Conservation (phyloP, 2,797 vertebrate genomes). For the Argentina silus region DNA sequence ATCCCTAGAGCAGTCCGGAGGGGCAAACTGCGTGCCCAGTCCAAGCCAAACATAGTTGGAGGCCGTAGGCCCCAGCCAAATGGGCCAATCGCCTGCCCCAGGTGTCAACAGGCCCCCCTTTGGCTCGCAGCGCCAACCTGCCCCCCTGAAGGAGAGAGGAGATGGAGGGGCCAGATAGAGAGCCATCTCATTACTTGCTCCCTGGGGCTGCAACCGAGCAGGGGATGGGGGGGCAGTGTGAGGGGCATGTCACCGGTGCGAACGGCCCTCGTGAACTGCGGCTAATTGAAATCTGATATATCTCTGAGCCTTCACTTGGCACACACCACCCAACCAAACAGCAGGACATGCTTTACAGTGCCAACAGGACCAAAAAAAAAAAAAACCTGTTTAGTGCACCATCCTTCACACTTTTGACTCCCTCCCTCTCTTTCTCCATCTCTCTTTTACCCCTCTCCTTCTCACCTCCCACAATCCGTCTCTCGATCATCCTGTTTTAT, state of each 20-base stretch:
- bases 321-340: conserved; percentile 59
- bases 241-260: conserved; percentile 63
- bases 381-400: conserved; percentile 38
- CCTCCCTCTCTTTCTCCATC: conserved; percentile 47
- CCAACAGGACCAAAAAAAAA: conserved; percentile 45
- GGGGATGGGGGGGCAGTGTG: conserved; percentile 48
- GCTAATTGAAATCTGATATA: conserved; percentile 79
- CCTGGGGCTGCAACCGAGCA: conserved; percentile 73
- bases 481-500: background rate
- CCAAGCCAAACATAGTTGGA: conserved; percentile 70
- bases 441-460: conserved; percentile 38
- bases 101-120: conserved; percentile 73
- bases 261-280: conserved; percentile 68
- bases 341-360: conserved; percentile 61
- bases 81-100: conserved; percentile 71
- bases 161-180: conserved; percentile 70
- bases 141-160: conserved; percentile 62
- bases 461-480: conserved; percentile 58
- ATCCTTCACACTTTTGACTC: conserved; percentile 25
- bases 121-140: conserved; percentile 62
- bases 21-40: conserved; percentile 67
- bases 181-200: conserved; percentile 78
- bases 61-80: conserved; percentile 74
- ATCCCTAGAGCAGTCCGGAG: conserved; percentile 71
- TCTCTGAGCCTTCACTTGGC: conserved; percentile 61